Evolutionary conservation across 2,888 invertebrate genomes (phyloP), one percentile per base, ranked within the genome.

Genomic region (Plutella xylostella): DNA sequence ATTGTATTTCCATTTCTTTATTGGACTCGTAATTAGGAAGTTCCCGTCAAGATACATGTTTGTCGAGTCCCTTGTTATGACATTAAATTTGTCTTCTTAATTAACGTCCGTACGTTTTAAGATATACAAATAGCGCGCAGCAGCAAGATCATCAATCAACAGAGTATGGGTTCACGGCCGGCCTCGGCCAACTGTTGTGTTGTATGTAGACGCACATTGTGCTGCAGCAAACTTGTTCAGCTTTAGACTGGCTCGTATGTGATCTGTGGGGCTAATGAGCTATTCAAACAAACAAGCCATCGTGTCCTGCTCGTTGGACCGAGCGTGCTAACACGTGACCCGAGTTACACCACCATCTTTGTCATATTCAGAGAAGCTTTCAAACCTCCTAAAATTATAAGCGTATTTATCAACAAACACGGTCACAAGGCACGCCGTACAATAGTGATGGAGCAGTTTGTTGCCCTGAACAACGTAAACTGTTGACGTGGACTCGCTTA

Each of bases 281-380:
- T 15, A 15, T 7, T n/a, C 37, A 19, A 37, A 37, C 19, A 37
- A 19, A 20, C 19, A n/a, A 7, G 37, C n/a, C 9, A n/a, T 63
- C 70, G 68, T 71, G 73, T 57, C 61, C 56, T 58, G 57, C 67
- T 65, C 58, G 33, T 33, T n/a, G 33, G 33, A 33, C n/a, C n/a
- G n/a, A n/a, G n/a, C n/a, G n/a, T n/a, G n/a, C n/a, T n/a, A n/a
- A n/a, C n/a, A n/a, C n/a, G n/a, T n/a, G n/a, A n/a, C n/a, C n/a
- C n/a, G n/a, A n/a, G n/a, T n/a, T n/a, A n/a, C n/a, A n/a, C n/a
- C n/a, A n/a, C n/a, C n/a, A n/a, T n/a, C n/a, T n/a, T n/a, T n/a
- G n/a, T n/a, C n/a, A n/a, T n/a, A n/a, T n/a, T n/a, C n/a, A n/a
- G n/a, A n/a, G n/a, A n/a, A n/a, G n/a, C n/a, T n/a, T n/a, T n/a